phyloP scores from a whole-genome alignment of 2,888 invertebrate species.

The Drosophila acutilabella region DNA sequence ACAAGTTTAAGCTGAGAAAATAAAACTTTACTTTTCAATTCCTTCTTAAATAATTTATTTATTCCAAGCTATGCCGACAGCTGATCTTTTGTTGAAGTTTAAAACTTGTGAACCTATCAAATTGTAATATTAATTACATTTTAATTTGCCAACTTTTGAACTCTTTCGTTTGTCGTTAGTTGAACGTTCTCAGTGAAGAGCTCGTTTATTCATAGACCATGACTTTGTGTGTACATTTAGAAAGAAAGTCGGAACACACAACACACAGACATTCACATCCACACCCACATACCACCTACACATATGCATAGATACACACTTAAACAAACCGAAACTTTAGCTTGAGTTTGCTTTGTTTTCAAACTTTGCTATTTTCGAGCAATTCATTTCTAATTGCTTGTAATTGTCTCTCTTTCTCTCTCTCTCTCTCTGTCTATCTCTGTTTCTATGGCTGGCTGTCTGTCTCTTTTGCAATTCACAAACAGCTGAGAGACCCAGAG shows the following conservation, averaged over 20 bases:
- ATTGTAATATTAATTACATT: slow-evolving; percentile 18
- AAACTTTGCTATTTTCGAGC: slow-evolving; percentile 66
- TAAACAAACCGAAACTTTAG: slow-evolving; percentile 43
- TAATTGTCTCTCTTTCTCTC: slow-evolving; percentile 64
- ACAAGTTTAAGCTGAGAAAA: too few relatives aligned
- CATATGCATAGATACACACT: background rate
- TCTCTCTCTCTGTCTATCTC: background rate
- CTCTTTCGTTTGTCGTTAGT: slow-evolving; percentile 3
- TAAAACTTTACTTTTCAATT: too few relatives aligned
- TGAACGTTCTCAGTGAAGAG: slow-evolving; percentile 7
- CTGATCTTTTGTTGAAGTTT: slow-evolving; percentile 1
- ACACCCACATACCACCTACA: background rate
- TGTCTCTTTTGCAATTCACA: slow-evolving; percentile 42
- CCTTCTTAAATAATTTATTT: background rate
- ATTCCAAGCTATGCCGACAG: background rate
- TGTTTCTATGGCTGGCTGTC: slow-evolving; percentile 1
- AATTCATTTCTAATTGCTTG: slow-evolving; percentile 79
- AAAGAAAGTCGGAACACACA: slow-evolving; percentile 9
- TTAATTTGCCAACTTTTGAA: slow-evolving; percentile 1
- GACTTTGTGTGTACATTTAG: slow-evolving; percentile 28
- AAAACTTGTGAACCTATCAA: slow-evolving; percentile 1
- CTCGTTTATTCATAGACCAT: slow-evolving; percentile 27
- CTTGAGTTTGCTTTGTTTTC: slow-evolving; percentile 59
- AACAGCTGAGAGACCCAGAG: slow-evolving; percentile 75
- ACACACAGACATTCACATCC: background rate